A percentile compares a stretch with the other conserved stretches of the same genome.
These are phyloP conservation scores for Menura novaehollandiae DNA, from an alignment of 2,113 vertebrate species.

Conservation along the genomic window DNA sequence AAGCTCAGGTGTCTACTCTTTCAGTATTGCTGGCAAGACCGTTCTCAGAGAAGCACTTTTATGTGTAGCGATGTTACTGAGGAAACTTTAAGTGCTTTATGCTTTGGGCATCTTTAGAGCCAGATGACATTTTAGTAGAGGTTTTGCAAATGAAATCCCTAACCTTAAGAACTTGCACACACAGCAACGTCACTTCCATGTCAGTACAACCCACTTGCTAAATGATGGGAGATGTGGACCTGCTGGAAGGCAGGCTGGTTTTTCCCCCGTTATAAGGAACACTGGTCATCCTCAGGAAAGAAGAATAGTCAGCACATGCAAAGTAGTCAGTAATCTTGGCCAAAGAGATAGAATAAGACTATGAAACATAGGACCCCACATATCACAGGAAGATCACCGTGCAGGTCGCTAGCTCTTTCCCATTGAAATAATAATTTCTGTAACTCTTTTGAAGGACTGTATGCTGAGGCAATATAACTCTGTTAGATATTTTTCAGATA, in stretches of 20 bases:
- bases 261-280: not conserved
- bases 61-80: not conserved
- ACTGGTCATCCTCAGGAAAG: not conserved
- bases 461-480: not conserved
- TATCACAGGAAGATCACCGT: not conserved
- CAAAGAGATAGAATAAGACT: not conserved
- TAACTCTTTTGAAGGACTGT: not conserved
- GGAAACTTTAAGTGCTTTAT: not conserved
- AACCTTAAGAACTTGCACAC: not conserved
- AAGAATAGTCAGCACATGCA: not conserved
- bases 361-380: rapidly evolving
- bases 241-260: not conserved
- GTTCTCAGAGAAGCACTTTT: not conserved
- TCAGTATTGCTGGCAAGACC: not conserved
- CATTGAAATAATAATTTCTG: not conserved
- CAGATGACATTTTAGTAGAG: not conserved
- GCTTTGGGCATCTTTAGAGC: not conserved
- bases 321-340: not conserved
- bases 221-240: not conserved
- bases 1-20: not conserved
- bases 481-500: not conserved
- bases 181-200: not conserved
- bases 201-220: not conserved
- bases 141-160: not conserved
- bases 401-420: rapidly evolving